These are phyloP conservation scores for Echinarachnius parma DNA, from an alignment of 53 echinoderm and acorn worm species.

Conservation along the genomic window DNA sequence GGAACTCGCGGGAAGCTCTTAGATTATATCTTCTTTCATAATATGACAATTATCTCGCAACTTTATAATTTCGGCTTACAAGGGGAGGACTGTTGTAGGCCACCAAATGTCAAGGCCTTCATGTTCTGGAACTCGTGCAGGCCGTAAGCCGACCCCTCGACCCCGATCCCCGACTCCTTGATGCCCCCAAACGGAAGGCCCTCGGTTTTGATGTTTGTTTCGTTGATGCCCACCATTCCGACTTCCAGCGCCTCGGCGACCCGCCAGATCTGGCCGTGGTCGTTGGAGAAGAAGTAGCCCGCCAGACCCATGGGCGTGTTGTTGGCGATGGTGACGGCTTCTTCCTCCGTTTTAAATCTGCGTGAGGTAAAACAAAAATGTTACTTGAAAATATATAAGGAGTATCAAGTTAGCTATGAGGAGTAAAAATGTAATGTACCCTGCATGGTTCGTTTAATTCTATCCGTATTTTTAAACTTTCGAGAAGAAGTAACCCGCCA, in stretches of 20 bases:
- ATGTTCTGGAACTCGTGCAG: slow-evolving; percentile 64
- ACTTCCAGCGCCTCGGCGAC: slow-evolving; percentile 71
- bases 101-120: slow-evolving; percentile 50
- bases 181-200: slow-evolving; percentile 56
- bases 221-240: slow-evolving; percentile 66
- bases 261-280: slow-evolving; percentile 58
- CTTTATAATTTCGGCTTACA: too few relatives aligned
- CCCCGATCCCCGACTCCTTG: slow-evolving; percentile 70
- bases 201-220: slow-evolving; percentile 19
- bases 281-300: slow-evolving; percentile 67
- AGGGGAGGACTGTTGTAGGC: too few relatives aligned
- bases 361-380: background rate
- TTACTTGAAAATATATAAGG: too few relatives aligned
- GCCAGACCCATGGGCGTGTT: slow-evolving; percentile 52
- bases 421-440: too few relatives aligned
- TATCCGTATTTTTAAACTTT: too few relatives aligned
- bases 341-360: slow-evolving; percentile 74
- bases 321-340: slow-evolving; percentile 67
- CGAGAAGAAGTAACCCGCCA: too few relatives aligned
- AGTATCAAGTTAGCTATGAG: too few relatives aligned
- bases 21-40: too few relatives aligned
- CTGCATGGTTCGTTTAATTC: too few relatives aligned
- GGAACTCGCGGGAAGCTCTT: too few relatives aligned
- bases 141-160: slow-evolving; percentile 65
- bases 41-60: too few relatives aligned